Conservation (phyloP, 2,113 vertebrate genomes). For the Brevimyrus niger region DNA sequence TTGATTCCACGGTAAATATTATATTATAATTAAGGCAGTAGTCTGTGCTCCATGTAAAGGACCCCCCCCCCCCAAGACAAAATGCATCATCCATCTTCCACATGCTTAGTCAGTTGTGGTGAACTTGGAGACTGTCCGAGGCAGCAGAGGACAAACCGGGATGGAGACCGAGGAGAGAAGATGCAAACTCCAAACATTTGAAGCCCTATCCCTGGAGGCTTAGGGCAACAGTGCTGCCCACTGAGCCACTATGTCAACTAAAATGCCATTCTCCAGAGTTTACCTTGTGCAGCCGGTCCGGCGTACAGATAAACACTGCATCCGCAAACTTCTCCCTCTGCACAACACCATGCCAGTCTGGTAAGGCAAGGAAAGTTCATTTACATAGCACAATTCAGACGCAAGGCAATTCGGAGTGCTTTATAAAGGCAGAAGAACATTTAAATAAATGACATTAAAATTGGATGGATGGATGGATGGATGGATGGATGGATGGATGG, state of each 20-base stretch:
- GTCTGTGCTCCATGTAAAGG: background rate
- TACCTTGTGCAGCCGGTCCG: conserved; percentile 71
- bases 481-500: too few relatives aligned
- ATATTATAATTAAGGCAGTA: background rate
- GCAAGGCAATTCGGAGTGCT: too few relatives aligned
- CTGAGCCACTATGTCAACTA: background rate
- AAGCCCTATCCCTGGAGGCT: background rate
- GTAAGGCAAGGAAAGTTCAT: background rate
- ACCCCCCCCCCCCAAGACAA: background rate
- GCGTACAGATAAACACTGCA: conserved; percentile 69
- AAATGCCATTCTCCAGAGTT: background rate
- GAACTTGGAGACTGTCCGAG: background rate
- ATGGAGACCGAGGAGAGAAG: background rate
- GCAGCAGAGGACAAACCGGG: background rate
- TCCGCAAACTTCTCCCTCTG: conserved; percentile 71
- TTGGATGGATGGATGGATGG: too few relatives aligned
- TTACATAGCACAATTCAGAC: background rate
- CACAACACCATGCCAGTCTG: conserved; percentile 61
- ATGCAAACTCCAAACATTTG: background rate
- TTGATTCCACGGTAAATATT: background rate
- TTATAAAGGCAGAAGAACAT: too few relatives aligned
- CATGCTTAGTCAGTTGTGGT: background rate
- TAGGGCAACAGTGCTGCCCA: background rate
- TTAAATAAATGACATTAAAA: too few relatives aligned
- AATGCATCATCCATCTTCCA: background rate